These are phyloP conservation scores for Pocillopora meandrina DNA, from an alignment of 92 coral and sea anemone genomes.

Conservation along the genomic window DNA sequence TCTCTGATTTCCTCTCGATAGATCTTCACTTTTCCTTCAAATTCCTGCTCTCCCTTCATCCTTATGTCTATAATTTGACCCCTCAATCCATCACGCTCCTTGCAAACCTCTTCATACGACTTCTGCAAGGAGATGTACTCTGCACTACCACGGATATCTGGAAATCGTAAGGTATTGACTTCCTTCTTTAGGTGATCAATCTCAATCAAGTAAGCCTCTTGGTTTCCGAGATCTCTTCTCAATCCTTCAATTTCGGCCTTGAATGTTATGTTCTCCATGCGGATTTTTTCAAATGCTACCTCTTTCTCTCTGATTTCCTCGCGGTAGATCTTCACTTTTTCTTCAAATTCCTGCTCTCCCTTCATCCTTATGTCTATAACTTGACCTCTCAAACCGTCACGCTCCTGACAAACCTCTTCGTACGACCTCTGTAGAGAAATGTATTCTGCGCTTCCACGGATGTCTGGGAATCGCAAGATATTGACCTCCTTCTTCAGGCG, in stretches of 20 bases:
- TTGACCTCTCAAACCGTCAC: slow-evolving; percentile 13
- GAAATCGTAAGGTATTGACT: slow-evolving; percentile 15
- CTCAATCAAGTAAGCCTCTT: neutral
- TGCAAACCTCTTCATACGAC: slow-evolving; percentile 29
- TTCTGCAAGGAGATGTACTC: slow-evolving; percentile 11
- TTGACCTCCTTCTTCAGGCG: slow-evolving; percentile 20
- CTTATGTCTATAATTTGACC: slow-evolving; percentile 30
- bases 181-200: slow-evolving; percentile 1
- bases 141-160: slow-evolving; percentile 11
- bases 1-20: slow-evolving; percentile 13
- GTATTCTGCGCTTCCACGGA: slow-evolving; percentile 12
- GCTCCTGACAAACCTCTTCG: slow-evolving; percentile 31
- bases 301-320: slow-evolving; percentile 17
- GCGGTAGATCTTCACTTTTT: slow-evolving; percentile 11
- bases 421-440: slow-evolving; percentile 17
- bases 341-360: neutral
- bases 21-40: slow-evolving; percentile 6
- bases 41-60: slow-evolving; percentile 9
- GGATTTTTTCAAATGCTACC: neutral
- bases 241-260: slow-evolving; percentile 18
- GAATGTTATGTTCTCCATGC: neutral
- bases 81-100: slow-evolving; percentile 43
- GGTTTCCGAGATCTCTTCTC: slow-evolving; percentile 11
- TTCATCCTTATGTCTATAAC: slow-evolving; percentile 3
- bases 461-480: slow-evolving; percentile 20